Evolutionary conservation across 2,888 invertebrate species (phyloP).

Genomic region (Gnatocerus cornutus): DNA sequence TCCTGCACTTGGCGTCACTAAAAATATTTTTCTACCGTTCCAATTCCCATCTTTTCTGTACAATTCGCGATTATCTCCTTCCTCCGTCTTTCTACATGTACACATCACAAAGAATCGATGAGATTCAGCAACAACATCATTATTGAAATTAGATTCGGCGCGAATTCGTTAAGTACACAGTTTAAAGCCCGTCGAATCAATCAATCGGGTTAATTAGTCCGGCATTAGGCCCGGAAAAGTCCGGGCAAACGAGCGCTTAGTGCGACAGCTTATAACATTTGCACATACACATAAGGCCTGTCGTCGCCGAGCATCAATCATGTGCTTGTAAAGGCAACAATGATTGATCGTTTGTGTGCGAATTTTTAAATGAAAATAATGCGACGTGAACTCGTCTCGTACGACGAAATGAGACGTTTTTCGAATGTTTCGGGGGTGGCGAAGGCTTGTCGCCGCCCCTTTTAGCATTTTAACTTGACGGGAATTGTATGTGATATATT

Average conservation of each 20-base stretch:
- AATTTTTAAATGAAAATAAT: constrained; percentile 52
- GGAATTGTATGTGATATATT: constrained; percentile 43
- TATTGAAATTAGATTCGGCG: constrained; percentile 8
- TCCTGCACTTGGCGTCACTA: too few relatives aligned
- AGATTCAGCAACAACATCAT: constrained; percentile 16
- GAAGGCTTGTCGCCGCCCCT: constrained; percentile 17
- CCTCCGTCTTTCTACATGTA: too few relatives aligned
- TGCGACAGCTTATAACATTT: constrained; percentile 21
- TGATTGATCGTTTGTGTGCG: constrained; percentile 18
- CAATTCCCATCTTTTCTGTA: too few relatives aligned
- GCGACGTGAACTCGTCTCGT: constrained; percentile 35
- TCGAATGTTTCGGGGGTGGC: constrained; percentile 39
- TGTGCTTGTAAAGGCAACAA: constrained; percentile 2
- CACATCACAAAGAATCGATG: background rate
- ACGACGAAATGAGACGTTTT: constrained; percentile 49
- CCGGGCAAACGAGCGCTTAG: constrained; percentile 14
- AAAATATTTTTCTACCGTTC: too few relatives aligned
- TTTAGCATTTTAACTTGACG: constrained; percentile 36
- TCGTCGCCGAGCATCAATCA: constrained; percentile 21
- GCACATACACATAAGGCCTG: constrained; percentile 23
- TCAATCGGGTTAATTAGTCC: constrained; percentile 12
- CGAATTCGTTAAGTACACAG: constrained; percentile 8
- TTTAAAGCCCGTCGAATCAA: constrained; percentile 11
- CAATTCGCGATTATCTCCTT: too few relatives aligned
- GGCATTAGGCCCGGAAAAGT: constrained; percentile 15